A percentile compares a stretch with the other conserved stretches of the same genome.
Evolutionary conservation across 2,888 invertebrate genomes (phyloP).

Genomic region (Anagyrus pseudococci): DNA sequence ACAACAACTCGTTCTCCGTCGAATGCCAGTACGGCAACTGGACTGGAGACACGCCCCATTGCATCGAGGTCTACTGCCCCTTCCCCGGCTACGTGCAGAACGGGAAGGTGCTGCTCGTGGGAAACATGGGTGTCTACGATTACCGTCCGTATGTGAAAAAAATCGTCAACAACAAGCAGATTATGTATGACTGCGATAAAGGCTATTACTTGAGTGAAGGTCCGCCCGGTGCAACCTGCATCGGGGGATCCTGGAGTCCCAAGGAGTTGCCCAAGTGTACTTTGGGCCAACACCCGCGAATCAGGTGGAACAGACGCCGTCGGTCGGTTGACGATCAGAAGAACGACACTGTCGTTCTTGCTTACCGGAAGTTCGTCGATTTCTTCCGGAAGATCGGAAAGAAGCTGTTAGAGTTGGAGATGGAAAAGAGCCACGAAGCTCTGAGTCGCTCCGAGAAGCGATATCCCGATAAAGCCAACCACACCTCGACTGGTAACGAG

Average conservation of each 20-base stretch:
- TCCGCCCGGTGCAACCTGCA: conserved; percentile 92
- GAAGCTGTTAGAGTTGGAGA: conserved; percentile 54
- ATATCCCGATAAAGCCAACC: conserved; percentile 10
- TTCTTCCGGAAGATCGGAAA: conserved; percentile 58
- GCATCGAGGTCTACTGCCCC: conserved; percentile 85
- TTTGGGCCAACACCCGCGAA: conserved; percentile 84
- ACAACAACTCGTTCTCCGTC: conserved; percentile 72
- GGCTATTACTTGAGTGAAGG: conserved; percentile 88
- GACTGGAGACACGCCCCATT: conserved; percentile 87
- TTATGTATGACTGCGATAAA: conserved; percentile 94
- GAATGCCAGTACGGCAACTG: conserved; percentile 95
- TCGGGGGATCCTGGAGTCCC: conserved; percentile 94
- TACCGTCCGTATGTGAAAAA: conserved; percentile 92
- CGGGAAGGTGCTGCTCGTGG: conserved; percentile 90
- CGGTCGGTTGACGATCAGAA: conserved; percentile 63
- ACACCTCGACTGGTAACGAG: conserved; percentile 9
- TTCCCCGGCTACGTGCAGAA: conserved; percentile 89
- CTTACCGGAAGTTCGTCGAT: conserved; percentile 56
- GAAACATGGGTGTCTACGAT: conserved; percentile 95
- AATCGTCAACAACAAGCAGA: conserved; percentile 90
- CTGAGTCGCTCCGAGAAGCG: conserved; percentile 23
- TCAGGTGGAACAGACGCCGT: conserved; percentile 79
- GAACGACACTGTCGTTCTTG: conserved; percentile 43
- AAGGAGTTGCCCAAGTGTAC: conserved; percentile 84
- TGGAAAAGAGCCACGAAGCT: conserved; percentile 51